Percentiles rank a stretch among this genome's conserved stretches.
These are phyloP conservation scores for Cotesia congregata DNA, from an alignment of 2,888 invertebrate genomes.

Conservation along the genomic window DNA sequence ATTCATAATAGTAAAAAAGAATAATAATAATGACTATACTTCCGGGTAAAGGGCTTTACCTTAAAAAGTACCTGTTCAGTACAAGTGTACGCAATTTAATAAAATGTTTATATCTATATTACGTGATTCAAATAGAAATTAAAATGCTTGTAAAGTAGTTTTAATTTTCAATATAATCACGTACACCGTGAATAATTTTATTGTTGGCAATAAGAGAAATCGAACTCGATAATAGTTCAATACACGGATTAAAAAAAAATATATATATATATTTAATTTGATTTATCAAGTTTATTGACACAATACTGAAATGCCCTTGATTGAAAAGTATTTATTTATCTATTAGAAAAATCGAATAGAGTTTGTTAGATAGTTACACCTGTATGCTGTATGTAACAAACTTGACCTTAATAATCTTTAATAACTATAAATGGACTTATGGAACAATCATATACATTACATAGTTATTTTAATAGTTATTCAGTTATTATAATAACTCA, in stretches of 20 bases:
- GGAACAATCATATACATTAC: no score
- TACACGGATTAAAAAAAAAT: background rate
- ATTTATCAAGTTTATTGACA: no score
- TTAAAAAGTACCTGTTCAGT: background rate
- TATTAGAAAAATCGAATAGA: no score
- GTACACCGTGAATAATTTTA: background rate
- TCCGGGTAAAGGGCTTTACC: background rate
- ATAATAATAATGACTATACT: background rate
- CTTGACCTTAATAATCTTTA: constrained; percentile 35
- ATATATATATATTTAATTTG: no score
- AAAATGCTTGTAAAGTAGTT: background rate
- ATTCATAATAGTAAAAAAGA: no score
- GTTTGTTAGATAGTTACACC: no score
- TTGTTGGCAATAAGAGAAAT: constrained; percentile 61
- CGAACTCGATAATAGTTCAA: constrained; percentile 59
- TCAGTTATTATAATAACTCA: constrained; percentile 46
- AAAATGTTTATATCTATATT: background rate
- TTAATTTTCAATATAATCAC: constrained; percentile 14
- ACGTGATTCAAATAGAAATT: background rate
- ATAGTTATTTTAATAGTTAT: background rate
- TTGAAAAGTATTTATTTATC: no score
- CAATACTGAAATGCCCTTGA: no score
- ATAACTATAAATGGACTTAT: background rate
- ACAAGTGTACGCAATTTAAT: background rate
- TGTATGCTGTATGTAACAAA: background rate